A percentile compares a stretch with the other conserved stretches of the same genome.
phyloP scores from a whole-genome alignment of 2,888 invertebrate genomes.

The Stenichneumon culpator region DNA sequence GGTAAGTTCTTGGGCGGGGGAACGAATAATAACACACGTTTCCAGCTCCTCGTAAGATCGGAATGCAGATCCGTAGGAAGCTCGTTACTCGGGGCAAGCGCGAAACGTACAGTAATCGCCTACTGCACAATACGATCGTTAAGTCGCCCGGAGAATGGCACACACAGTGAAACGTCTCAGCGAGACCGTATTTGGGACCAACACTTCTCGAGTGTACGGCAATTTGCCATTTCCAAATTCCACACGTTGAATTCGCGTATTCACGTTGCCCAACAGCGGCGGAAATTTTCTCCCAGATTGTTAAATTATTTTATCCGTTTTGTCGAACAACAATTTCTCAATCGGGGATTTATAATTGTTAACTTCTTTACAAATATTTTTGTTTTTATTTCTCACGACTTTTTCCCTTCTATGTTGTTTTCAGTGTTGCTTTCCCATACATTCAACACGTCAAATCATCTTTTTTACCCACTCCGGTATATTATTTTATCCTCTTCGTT shows the following conservation, averaged over 20 bases:
- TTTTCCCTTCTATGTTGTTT: too few relatives aligned
- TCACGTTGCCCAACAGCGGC: too few relatives aligned
- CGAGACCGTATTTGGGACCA: background rate
- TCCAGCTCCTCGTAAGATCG: conserved; percentile 63
- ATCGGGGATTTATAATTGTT: too few relatives aligned
- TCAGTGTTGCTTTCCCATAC: too few relatives aligned
- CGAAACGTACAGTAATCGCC: conserved; percentile 44
- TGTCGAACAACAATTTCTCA: too few relatives aligned
- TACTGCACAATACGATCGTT: conserved; percentile 65
- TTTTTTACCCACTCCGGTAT: too few relatives aligned
- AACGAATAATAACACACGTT: conserved; percentile 50
- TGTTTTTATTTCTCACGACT: too few relatives aligned
- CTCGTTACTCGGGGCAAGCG: conserved; percentile 66
- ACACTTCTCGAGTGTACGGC: background rate
- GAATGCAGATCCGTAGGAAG: conserved; percentile 71
- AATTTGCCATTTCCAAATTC: background rate
- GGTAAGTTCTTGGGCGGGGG: conserved; percentile 50
- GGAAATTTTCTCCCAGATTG: too few relatives aligned
- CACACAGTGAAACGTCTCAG: conserved; percentile 22
- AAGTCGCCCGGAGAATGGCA: conserved; percentile 50
- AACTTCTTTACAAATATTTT: too few relatives aligned
- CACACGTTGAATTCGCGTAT: background rate
- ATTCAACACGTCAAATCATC: too few relatives aligned
- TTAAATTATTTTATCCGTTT: too few relatives aligned
- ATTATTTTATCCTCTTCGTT: too few relatives aligned